Base-by-base conservation (phyloP, 2,797 vertebrate genomes). In the Lagodon rhomboides region DNA sequence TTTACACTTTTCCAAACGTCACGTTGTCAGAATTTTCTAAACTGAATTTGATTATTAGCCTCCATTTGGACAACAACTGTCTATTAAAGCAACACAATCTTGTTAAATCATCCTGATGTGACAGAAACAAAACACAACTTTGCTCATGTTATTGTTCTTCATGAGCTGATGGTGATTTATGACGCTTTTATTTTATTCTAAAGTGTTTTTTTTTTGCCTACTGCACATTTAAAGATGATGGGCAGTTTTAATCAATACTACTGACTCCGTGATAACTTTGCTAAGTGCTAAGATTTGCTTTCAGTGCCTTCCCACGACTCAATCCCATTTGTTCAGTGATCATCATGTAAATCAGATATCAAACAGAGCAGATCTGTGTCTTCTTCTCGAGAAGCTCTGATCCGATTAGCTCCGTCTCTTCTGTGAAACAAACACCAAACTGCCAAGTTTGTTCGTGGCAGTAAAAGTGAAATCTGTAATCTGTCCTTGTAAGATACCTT, bases 241-340 rank as follows among this genome's bases (percentile, higher is more conserved):
- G 12, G 3, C 50, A 20, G 54, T 34, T 27, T 80, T 75, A 53
- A 84, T 88, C 85, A 77, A 79, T 86, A 66, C 22, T 12, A 47
- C 59, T 17, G 58, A 70, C 62, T 71, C 38, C 2, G 50, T 82
- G 64, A 78, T 89, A 77, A 68, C 75, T 87, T 56, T 2, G 18
- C 74, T 83, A 70, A 74, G 73, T 86, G 83, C 80, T 66, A 23
- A 75, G 76, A 73, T 63, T 34, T 66, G 64, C 79, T 60, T n/a
- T 43, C 59, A 64, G 27, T 53, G 54, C n/a, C 73, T 46, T 73
- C 65, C 54, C 53, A 22, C 1, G 16, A 62, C 79, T 85, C 73
- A 2, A 2, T 83, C 73, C 55, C 67, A 51, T 72, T 46, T 38
- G 34, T 55, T 73, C 16, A 68, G 30, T 79, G 22, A 81, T 81